Evolutionary conservation across 2,888 invertebrate species (phyloP).

Genomic region (Pristionchus entomophagus): DNA sequence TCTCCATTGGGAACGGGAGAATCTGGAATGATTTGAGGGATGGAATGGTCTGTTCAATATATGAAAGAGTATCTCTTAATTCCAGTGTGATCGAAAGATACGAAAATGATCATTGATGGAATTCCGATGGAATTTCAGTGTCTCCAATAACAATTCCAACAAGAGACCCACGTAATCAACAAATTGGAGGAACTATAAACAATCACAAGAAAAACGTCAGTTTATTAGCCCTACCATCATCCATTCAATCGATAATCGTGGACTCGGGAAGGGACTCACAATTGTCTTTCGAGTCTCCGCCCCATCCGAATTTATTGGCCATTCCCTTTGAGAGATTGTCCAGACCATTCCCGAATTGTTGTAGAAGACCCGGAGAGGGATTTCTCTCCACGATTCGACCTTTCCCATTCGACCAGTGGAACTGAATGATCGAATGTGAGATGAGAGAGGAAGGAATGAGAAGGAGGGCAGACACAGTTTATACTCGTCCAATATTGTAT

Average conservation of each 20-base stretch:
- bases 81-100: not conserved
- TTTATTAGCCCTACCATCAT: not conserved
- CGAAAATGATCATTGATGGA: not conserved
- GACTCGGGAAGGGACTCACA: not conserved
- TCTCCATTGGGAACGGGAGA: not conserved
- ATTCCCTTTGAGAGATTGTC: slow-evolving; percentile 7
- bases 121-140: not conserved
- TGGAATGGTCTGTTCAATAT: no score
- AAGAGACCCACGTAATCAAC: not conserved
- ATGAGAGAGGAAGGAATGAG: no score
- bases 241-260: not conserved
- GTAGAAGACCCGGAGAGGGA: not conserved
- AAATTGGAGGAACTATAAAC: not conserved
- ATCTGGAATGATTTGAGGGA: not conserved
- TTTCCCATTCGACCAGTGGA: slow-evolving; percentile 42
- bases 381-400: slow-evolving; percentile 40
- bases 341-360: slow-evolving; percentile 29
- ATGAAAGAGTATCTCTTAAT: no score
- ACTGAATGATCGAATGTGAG: not conserved
- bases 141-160: not conserved
- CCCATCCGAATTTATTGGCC: slow-evolving; percentile 37
- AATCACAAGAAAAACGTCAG: not conserved
- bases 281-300: not conserved
- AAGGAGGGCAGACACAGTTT: not conserved
- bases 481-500: slow-evolving; percentile 18